Base-by-base conservation (phyloP, 2,888 invertebrate species). In the Quadriops clusia region DNA sequence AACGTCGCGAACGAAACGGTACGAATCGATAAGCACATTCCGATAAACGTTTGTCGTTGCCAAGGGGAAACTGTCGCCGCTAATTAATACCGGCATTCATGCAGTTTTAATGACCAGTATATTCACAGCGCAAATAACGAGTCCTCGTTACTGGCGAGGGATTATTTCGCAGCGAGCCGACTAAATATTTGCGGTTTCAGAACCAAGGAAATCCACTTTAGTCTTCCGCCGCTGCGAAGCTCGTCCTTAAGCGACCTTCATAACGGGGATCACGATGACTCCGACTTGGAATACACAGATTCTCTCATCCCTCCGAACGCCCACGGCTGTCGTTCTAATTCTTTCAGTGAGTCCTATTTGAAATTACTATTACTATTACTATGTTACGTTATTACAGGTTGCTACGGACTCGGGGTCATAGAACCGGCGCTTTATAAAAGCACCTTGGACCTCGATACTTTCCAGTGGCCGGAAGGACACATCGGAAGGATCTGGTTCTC, bases 401-500 rank as follows among this genome's bases (percentile, higher is more conserved):
- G 74, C 44, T 68, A 73, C 26, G 74, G 75, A 34, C 58, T 78
- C 20, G 77, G 78, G 3, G 72, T 74, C 2, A 60, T 79, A 44
- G 77, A 79, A 51, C 79, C 78, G 0, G 68, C 77, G 5, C 60
- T 79, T 10, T 79, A 79, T 58, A 72, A 70, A 45, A 62, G 70
- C 41, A 71, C 65, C 44, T 67, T 65, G 40, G 66, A 68, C 54
- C 71, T 77, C 39, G 80, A 80, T 47, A 76, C 77, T 38, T 64
- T 74, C 11, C 70, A 77, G 46, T 80, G 77, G 67, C 80, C 81
- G 0, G 77, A 78, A 36, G 78, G 77, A 38, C 81, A 82, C 50
- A 73, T 79, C 54, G 84, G 83, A 7, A 68, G 83, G 23, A 65
- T 83, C 14, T 83, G 82, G 82, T 82, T 82, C 59, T 77, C 79